phyloP scores from a whole-genome alignment of 2,888 invertebrate genomes.

The Cerceris ruficornis region DNA sequence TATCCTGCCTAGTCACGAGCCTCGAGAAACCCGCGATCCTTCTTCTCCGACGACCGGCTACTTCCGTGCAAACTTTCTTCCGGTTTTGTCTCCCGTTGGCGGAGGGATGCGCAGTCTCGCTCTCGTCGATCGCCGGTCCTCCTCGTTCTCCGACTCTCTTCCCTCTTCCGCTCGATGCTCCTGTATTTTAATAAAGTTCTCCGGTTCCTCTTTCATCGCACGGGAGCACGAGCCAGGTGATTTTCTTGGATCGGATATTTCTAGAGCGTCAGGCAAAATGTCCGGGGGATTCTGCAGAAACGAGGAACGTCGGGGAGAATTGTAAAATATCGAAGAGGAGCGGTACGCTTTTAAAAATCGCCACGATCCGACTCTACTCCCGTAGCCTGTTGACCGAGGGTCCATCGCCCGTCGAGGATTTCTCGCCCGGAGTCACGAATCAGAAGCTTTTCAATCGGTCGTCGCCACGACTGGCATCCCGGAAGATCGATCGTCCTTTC shows the following conservation, averaged over 20 bases:
- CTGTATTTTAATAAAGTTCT: too few relatives aligned
- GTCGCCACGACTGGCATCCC: slow-evolving; percentile 63
- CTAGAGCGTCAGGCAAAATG: not conserved
- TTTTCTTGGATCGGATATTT: not conserved
- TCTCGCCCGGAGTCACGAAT: slow-evolving; percentile 63
- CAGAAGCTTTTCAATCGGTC: slow-evolving; percentile 68
- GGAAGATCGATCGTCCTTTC: slow-evolving; percentile 64
- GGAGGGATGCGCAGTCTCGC: not conserved
- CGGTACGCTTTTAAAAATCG: slow-evolving; percentile 40
- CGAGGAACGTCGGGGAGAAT: not conserved
- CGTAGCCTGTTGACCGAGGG: slow-evolving; percentile 39
- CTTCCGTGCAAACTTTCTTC: slow-evolving; percentile 12
- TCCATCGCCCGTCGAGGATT: slow-evolving; percentile 32
- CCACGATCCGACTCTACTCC: slow-evolving; percentile 17
- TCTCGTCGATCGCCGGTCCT: too few relatives aligned
- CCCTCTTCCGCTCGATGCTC: too few relatives aligned
- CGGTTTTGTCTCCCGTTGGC: not conserved
- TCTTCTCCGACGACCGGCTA: slow-evolving; percentile 20
- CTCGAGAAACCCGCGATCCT: slow-evolving; percentile 24
- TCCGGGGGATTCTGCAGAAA: not conserved
- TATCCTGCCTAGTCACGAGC: slow-evolving; percentile 38
- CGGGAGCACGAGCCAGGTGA: too few relatives aligned
- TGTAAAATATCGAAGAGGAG: not conserved
- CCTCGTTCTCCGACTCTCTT: too few relatives aligned
- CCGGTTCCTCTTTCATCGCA: too few relatives aligned